Percentiles rank a stretch among this genome's conserved stretches.
phyloP scores from a whole-genome alignment of 1,140 invertebrate species.

The Diachasma alloeum region DNA sequence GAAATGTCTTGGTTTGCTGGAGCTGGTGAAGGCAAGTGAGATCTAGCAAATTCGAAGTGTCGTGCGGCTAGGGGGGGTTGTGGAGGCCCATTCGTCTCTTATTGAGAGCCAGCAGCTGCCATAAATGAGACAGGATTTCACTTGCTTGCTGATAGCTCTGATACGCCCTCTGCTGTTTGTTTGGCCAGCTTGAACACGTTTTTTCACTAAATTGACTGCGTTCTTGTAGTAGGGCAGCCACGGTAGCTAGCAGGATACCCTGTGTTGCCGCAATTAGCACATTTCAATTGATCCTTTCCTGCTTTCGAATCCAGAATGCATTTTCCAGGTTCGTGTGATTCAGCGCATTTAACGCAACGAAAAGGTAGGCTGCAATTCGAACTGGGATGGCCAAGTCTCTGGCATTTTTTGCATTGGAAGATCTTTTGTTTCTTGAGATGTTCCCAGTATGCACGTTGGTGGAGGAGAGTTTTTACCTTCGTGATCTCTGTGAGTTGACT shows the following conservation, averaged over 20 bases:
- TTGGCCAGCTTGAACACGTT: background rate
- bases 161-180: background rate
- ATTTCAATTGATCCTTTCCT: too few relatives aligned
- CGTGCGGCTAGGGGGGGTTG: background rate
- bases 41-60: background rate
- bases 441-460: slow-evolving; percentile 8
- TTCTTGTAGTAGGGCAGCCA: slow-evolving; percentile 19
- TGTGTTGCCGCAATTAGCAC: slow-evolving; percentile 12
- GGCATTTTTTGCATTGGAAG: slow-evolving; percentile 19
- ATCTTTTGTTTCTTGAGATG: background rate
- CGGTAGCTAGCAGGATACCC: slow-evolving; percentile 12
- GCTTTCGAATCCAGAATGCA: background rate
- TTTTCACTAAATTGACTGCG: background rate
- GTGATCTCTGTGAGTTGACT: background rate
- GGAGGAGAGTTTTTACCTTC: background rate
- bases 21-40: background rate
- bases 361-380: background rate
- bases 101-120: background rate
- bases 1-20: background rate
- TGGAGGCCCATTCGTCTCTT: background rate
- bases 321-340: background rate
- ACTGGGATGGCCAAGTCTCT: slow-evolving; percentile 3
- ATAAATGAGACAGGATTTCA: background rate
- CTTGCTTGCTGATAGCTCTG: background rate
- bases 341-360: slow-evolving; percentile 17